Percentiles rank a stretch among this genome's conserved stretches.
phyloP scores from a whole-genome alignment of 2,113 vertebrate genomes.

The Riparia riparia region DNA sequence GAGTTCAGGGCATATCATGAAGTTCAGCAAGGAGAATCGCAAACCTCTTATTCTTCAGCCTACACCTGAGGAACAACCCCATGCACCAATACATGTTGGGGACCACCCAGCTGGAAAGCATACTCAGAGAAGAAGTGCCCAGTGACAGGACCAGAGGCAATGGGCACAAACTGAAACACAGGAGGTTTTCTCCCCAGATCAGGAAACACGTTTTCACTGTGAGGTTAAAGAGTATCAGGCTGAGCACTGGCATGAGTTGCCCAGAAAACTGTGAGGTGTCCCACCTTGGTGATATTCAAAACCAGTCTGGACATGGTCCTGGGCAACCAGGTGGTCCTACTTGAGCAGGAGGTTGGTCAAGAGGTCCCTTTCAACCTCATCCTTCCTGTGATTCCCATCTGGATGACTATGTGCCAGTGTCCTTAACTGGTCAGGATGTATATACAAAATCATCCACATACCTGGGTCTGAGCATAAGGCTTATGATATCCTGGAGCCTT shows the following conservation, averaged over 20 bases:
- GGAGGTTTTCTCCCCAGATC: not conserved
- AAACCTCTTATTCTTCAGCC: not conserved
- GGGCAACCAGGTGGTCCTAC: not conserved
- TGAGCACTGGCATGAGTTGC: not conserved
- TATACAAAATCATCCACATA: not conserved
- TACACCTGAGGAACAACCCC: not conserved
- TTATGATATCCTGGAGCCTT: not conserved
- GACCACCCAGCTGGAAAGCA: not conserved
- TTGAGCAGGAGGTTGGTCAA: not conserved
- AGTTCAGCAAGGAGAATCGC: not conserved
- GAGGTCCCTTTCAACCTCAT: not conserved
- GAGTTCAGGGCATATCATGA: not conserved
- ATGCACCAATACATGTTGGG: not conserved
- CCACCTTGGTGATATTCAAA: not conserved
- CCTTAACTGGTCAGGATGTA: not conserved
- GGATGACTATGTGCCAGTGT: not conserved
- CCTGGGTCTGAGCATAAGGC: not conserved
- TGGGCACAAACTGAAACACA: not conserved
- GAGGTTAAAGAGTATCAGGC: no score
- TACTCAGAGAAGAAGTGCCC: not conserved
- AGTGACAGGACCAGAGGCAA: not conserved
- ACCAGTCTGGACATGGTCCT: not conserved
- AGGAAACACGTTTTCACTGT: not conserved
- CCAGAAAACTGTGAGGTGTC: not conserved
- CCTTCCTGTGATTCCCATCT: not conserved